Evolutionary conservation across 1,140 invertebrate genomes (phyloP).

Genomic region (Glossosoma conforme): DNA sequence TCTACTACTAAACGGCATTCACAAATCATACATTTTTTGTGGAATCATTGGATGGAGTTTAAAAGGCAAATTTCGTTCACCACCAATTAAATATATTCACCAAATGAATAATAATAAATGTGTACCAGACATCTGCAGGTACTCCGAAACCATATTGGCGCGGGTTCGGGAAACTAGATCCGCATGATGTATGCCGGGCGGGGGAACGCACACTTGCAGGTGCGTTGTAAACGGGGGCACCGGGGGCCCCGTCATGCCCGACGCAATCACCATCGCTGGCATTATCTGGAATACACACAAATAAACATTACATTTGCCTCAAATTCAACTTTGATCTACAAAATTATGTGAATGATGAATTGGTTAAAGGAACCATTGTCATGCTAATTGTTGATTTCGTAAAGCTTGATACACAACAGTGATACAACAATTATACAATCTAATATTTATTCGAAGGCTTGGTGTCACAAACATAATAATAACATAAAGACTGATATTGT

Average conservation of each 20-base stretch:
- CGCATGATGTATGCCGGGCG: conserved; percentile 19
- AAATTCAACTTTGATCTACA: too few relatives aligned
- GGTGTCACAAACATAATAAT: too few relatives aligned
- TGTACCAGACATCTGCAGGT: conserved; percentile 27
- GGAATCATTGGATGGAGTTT: not conserved
- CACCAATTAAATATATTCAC: not conserved
- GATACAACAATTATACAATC: too few relatives aligned
- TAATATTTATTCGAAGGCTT: too few relatives aligned
- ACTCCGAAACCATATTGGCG: conserved; percentile 24
- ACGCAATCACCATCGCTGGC: conserved; percentile 12
- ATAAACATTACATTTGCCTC: not conserved
- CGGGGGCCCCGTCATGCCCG: conserved; percentile 19
- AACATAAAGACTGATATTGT: too few relatives aligned
- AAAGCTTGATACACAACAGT: too few relatives aligned
- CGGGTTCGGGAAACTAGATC: conserved; percentile 24
- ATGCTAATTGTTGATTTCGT: too few relatives aligned
- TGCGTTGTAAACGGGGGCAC: conserved; percentile 18
- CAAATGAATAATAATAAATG: not conserved
- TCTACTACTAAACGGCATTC: not conserved
- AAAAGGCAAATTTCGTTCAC: not conserved
- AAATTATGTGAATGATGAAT: too few relatives aligned
- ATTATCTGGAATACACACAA: conserved; percentile 2
- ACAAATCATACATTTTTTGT: not conserved
- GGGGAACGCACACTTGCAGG: conserved; percentile 20
- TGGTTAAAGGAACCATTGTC: too few relatives aligned